Percentiles rank a stretch among this genome's conserved stretches.
phyloP scores from a whole-genome alignment of 2,888 invertebrate genomes.

The Aphidoletes aphidimyza region DNA sequence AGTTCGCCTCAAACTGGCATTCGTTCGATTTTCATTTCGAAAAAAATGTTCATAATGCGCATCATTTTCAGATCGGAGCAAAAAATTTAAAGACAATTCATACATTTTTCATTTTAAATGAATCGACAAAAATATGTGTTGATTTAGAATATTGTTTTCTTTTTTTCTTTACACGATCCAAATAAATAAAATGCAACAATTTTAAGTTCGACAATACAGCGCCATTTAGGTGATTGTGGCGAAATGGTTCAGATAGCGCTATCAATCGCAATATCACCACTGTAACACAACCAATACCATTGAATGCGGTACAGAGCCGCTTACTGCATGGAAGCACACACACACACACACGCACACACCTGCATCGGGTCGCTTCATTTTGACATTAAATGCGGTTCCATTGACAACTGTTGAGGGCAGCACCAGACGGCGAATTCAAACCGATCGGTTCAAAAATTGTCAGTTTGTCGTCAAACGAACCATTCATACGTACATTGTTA shows the following conservation, averaged over 20 bases:
- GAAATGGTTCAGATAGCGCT: constrained; percentile 38
- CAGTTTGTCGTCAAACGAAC: constrained; percentile 42
- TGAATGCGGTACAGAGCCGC: no score
- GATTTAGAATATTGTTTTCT: no score
- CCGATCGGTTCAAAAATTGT: constrained; percentile 45
- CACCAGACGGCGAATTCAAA: constrained; percentile 21
- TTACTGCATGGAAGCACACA: neutral
- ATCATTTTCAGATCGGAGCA: no score
- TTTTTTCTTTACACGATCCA: neutral
- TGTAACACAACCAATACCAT: neutral
- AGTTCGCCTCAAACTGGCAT: neutral
- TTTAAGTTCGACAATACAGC: neutral
- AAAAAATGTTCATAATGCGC: no score
- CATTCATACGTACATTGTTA: neutral
- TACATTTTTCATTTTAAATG: no score
- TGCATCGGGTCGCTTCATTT: neutral
- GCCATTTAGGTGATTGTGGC: constrained; percentile 35
- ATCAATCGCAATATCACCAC: constrained; percentile 17
- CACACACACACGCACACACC: neutral
- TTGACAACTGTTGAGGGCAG: constrained; percentile 37
- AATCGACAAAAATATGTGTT: no score
- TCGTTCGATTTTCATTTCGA: no score
- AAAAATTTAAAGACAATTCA: no score
- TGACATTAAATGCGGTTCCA: constrained; percentile 38
- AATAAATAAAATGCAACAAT: neutral